Conservation (phyloP, 2,797 vertebrate species). For the Centroberyx gerrardi region DNA sequence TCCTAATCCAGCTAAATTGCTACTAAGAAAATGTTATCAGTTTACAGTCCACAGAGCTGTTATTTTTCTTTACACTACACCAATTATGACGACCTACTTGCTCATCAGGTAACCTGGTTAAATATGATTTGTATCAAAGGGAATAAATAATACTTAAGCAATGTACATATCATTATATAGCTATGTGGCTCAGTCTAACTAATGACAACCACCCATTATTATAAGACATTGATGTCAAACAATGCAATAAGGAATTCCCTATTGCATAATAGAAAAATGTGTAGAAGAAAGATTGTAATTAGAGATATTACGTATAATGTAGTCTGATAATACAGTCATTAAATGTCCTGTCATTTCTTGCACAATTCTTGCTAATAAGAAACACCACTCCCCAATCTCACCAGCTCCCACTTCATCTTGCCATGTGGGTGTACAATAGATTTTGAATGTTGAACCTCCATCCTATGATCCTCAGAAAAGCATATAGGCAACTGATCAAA, state of each 20-base stretch:
- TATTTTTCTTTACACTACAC: no score
- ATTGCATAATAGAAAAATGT: not conserved
- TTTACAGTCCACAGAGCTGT: no score
- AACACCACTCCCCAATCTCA: not conserved
- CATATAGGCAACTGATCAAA: slow-evolving; percentile 30
- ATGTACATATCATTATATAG: no score
- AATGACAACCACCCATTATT: not conserved
- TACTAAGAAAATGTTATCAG: no score
- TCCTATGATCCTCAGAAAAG: not conserved
- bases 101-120: no score
- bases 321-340: not conserved
- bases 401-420: not conserved
- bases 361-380: not conserved
- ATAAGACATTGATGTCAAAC: not conserved
- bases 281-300: not conserved
- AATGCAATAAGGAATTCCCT: not conserved
- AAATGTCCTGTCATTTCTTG: not conserved
- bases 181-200: not conserved
- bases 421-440: not conserved
- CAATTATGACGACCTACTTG: no score
- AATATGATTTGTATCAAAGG: no score
- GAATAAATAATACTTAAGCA: no score
- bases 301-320: not conserved
- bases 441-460: slow-evolving; percentile 20
- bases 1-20: no score